phyloP scores from a whole-genome alignment of 2,113 vertebrate species.

The Tenebrosternarchus preto region DNA sequence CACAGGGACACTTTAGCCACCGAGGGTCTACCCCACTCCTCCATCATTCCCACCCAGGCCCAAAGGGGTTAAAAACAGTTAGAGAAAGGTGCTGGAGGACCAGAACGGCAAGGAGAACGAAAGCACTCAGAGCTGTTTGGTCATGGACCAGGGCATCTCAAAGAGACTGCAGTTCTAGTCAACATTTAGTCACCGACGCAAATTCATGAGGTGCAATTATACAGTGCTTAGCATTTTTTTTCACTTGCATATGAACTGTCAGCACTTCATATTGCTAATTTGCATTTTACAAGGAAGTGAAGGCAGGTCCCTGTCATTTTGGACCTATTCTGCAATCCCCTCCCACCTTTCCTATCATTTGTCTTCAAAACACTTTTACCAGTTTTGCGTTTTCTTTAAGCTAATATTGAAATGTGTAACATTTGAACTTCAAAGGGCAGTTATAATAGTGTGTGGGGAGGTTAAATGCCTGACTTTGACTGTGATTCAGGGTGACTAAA shows the following conservation, averaged over 20 bases:
- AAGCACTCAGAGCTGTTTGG: not conserved
- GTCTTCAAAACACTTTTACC: too few relatives aligned
- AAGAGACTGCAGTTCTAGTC: too few relatives aligned
- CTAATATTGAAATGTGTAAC: too few relatives aligned
- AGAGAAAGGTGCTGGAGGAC: constrained; percentile 31
- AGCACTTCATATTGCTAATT: not conserved
- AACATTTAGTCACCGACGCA: not conserved
- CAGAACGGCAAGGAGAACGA: not conserved
- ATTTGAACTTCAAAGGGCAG: too few relatives aligned
- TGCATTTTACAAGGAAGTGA: not conserved
- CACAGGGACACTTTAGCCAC: constrained; percentile 28
- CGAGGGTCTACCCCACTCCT: not conserved
- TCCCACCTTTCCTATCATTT: too few relatives aligned
- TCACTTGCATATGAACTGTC: not conserved
- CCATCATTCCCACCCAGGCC: not conserved
- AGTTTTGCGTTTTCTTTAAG: too few relatives aligned
- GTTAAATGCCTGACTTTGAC: too few relatives aligned
- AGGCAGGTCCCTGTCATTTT: too few relatives aligned
- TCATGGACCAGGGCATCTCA: not conserved
- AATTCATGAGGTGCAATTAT: not conserved
- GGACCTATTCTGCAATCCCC: too few relatives aligned
- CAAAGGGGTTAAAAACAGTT: constrained; percentile 14
- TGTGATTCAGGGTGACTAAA: too few relatives aligned
- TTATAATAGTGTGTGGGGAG: too few relatives aligned
- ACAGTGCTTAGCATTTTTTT: not conserved